A percentile compares a stretch with the other conserved stretches of the same genome.
phyloP scores from a whole-genome alignment of 35 echinoderm and acorn worm genomes.

The Anneissia japonica region DNA sequence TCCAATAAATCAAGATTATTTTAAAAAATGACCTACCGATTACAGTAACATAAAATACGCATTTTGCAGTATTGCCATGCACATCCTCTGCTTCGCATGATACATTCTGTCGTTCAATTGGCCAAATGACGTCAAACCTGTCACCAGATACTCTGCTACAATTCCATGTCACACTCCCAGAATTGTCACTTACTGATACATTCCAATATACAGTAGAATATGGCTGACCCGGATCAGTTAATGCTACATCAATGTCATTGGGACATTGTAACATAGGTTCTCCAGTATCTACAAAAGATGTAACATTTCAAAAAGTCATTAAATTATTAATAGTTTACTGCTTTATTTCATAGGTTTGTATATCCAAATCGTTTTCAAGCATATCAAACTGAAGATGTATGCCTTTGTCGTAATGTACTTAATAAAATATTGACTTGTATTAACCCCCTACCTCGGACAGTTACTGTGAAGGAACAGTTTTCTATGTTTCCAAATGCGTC shows the following conservation, averaged over 20 bases:
- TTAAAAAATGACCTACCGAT: neutral
- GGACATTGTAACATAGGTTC: neutral
- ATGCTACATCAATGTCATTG: neutral
- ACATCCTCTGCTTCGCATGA: neutral
- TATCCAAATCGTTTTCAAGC: no score
- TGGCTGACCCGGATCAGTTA: neutral
- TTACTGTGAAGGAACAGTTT: neutral
- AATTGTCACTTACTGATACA: neutral
- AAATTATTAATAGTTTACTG: no score
- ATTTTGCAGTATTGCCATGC: neutral
- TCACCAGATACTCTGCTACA: neutral
- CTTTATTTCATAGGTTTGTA: no score
- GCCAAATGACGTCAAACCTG: neutral
- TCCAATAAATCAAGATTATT: no score
- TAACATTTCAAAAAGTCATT: no score
- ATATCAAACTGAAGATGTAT: no score
- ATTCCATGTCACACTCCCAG: neutral
- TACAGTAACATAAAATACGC: neutral
- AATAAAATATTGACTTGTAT: no score
- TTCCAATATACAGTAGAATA: neutral
- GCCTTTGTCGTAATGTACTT: no score
- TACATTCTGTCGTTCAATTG: neutral
- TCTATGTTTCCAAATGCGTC: neutral
- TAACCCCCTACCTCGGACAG: neutral
- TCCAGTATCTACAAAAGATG: neutral